A percentile compares a stretch with the other conserved stretches of the same genome.
These are phyloP conservation scores for Acanthosepion pharaonis DNA, from an alignment of 2,888 invertebrate genomes.

Conservation along the genomic window DNA sequence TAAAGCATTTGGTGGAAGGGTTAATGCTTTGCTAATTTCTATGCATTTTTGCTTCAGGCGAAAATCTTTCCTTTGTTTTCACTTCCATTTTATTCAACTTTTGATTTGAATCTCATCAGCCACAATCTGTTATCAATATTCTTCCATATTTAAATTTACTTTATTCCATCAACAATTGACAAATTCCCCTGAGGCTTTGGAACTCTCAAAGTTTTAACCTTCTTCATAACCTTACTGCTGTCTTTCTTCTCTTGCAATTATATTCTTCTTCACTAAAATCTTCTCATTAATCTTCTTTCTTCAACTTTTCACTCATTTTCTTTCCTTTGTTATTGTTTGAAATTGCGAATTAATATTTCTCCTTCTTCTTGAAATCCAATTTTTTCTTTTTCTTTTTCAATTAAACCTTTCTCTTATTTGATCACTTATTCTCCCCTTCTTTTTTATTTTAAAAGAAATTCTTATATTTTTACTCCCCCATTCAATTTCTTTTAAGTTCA, in stretches of 20 bases:
- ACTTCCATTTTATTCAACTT: conserved; percentile 17
- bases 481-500: too few species aligned
- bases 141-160: conserved; percentile 33
- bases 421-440: too few species aligned
- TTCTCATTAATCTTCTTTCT: not conserved
- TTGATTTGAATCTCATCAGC: conserved; percentile 22
- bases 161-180: conserved; percentile 9
- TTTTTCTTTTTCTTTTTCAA: too few species aligned
- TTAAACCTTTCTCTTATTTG: too few species aligned
- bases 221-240: not conserved
- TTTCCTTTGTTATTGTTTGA: too few species aligned
- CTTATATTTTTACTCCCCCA: too few species aligned
- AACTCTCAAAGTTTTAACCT: not conserved
- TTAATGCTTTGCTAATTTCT: conserved; percentile 33
- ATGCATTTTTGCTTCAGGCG: not conserved
- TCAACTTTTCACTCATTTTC: too few species aligned
- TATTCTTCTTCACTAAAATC: not conserved
- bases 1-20: not conserved
- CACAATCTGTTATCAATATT: conserved; percentile 9
- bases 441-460: too few species aligned
- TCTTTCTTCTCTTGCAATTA: not conserved
- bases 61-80: conserved; percentile 10
- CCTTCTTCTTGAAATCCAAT: too few species aligned
- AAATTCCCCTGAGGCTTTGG: not conserved
- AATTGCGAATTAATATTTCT: too few species aligned